A percentile compares a stretch with the other conserved stretches of the same genome.
Evolutionary conservation across 1,140 invertebrate genomes (phyloP).

Genomic region (Brachionus rotundiformis): DNA sequence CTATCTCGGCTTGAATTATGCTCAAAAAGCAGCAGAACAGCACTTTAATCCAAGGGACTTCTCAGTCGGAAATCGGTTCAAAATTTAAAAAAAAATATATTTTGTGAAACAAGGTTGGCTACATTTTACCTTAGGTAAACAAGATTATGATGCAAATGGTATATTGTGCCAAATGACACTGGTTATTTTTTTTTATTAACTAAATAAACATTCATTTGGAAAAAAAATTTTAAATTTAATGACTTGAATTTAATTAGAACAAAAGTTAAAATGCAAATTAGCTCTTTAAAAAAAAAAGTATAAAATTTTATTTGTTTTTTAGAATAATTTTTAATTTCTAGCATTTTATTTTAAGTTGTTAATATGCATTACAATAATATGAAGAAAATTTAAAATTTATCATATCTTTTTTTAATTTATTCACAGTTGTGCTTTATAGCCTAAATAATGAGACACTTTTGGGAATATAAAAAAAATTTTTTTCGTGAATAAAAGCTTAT

Average conservation of each 20-base stretch:
- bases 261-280: background rate
- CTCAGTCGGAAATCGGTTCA: background rate
- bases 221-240: too few species aligned
- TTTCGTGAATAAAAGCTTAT: too few species aligned
- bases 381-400: background rate
- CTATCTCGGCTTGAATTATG: background rate
- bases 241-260: background rate
- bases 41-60: too few species aligned
- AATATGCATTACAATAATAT: background rate
- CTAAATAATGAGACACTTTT: too few species aligned
- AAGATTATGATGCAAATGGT: background rate
- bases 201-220: too few species aligned
- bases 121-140: background rate
- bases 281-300: background rate
- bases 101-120: background rate
- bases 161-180: too few species aligned
- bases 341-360: background rate
- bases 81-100: background rate
- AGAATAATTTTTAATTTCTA: conserved; percentile 6
- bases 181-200: too few species aligned
- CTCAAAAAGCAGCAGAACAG: too few species aligned
- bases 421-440: too few species aligned
- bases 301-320: background rate
- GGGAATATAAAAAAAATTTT: too few species aligned
- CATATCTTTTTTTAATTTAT: background rate